These are phyloP conservation scores for Harmothoe impar DNA, from an alignment of 2,888 invertebrate species.

Conservation along the genomic window DNA sequence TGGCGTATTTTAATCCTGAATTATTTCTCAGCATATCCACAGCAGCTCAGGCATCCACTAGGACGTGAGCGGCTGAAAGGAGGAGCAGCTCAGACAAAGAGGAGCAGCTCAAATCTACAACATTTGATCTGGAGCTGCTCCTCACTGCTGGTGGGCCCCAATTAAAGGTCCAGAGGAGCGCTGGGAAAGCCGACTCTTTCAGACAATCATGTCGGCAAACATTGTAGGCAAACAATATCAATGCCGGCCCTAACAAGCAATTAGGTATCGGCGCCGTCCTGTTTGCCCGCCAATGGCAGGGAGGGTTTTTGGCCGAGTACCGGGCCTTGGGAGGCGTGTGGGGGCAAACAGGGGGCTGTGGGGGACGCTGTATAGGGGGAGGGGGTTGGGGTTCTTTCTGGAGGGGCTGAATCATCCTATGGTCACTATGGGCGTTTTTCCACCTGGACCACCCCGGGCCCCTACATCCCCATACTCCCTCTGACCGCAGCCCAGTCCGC, in stretches of 20 bases:
- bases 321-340: background rate
- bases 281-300: background rate
- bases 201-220: constrained; percentile 41
- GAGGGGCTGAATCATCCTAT: constrained; percentile 33
- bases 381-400: background rate
- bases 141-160: background rate
- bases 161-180: constrained; percentile 31
- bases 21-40: constrained; percentile 41
- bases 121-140: constrained; percentile 40
- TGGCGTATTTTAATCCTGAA: constrained; percentile 15
- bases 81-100: background rate
- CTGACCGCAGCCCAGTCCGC: constrained; percentile 30
- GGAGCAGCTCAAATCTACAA: constrained; percentile 1
- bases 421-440: constrained; percentile 19
- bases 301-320: background rate
- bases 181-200: constrained; percentile 3
- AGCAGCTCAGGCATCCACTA: background rate
- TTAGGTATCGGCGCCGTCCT: constrained; percentile 39
- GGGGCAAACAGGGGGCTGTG: background rate
- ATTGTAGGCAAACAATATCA: constrained; percentile 47
- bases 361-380: background rate
- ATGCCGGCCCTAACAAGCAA: constrained; percentile 52
- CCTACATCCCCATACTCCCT: background rate
- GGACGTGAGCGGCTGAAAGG: background rate
- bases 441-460: constrained; percentile 24